phyloP scores from a whole-genome alignment of 2,888 invertebrate genomes.

The Eristalinus sepulchralis region DNA sequence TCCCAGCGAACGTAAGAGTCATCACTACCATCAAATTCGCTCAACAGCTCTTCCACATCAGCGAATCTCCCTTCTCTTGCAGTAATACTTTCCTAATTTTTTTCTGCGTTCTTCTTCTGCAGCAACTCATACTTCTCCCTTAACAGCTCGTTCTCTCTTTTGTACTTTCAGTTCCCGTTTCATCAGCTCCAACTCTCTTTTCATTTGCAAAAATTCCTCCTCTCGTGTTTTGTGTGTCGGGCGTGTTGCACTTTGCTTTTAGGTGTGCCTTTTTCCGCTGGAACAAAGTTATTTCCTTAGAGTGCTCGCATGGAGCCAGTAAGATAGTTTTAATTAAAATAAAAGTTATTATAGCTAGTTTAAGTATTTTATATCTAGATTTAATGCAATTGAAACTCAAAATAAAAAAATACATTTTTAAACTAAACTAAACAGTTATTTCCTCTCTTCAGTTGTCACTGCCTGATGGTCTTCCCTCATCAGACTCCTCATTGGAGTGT shows the following conservation, averaged over 20 bases:
- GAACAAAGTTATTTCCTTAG: too few relatives aligned
- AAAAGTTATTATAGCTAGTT: too few relatives aligned
- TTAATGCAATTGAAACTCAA: too few relatives aligned
- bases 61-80: background rate
- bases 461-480: background rate
- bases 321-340: too few relatives aligned
- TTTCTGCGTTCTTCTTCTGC: conserved; percentile 17
- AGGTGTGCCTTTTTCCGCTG: too few relatives aligned
- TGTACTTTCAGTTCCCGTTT: background rate
- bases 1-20: too few relatives aligned
- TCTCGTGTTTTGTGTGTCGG: too few relatives aligned
- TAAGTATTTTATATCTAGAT: too few relatives aligned
- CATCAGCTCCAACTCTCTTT: background rate
- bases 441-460: background rate
- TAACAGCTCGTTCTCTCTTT: conserved; percentile 5
- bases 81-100: background rate
- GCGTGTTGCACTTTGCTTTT: too few relatives aligned
- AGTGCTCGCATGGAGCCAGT: too few relatives aligned
- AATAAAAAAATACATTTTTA: too few relatives aligned
- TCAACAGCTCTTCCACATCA: background rate
- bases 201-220: too few relatives aligned
- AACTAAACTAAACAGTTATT: background rate
- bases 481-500: background rate
- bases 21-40: background rate
- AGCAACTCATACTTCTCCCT: background rate